Evolutionary conservation across 2,888 invertebrate genomes (phyloP).

Genomic region (Volucella bombylans): DNA sequence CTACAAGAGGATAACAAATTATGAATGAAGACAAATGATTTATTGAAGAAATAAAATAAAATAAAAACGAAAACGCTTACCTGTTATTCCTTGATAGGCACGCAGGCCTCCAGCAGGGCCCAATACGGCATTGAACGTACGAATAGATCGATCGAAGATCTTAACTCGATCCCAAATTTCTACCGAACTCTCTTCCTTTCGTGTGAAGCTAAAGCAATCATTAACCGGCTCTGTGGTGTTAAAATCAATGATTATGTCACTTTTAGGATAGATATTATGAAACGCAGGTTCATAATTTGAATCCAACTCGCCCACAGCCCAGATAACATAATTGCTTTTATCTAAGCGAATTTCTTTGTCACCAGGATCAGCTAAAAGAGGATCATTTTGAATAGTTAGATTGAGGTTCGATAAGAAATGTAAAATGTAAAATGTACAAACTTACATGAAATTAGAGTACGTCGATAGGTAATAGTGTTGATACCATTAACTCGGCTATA

Average conservation of each 20-base stretch:
- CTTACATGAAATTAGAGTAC: constrained; percentile 89
- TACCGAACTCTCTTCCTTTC: constrained; percentile 78
- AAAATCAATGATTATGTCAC: constrained; percentile 87
- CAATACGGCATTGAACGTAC: constrained; percentile 90
- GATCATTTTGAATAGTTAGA: not conserved
- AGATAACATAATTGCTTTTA: constrained; percentile 87
- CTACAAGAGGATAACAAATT: constrained; percentile 78
- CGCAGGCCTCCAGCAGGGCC: constrained; percentile 92
- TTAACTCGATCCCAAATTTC: constrained; percentile 86
- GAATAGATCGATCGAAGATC: constrained; percentile 87
- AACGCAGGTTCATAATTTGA: constrained; percentile 90
- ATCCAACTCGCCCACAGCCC: constrained; percentile 93
- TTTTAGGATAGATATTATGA: constrained; percentile 90
- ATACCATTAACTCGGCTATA: constrained; percentile 89
- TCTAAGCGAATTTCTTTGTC: constrained; percentile 89
- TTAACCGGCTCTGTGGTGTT: constrained; percentile 86
- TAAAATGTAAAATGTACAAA: not conserved
- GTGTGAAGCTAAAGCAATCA: constrained; percentile 90
- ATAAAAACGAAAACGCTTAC: constrained; percentile 79
- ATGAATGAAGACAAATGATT: too few species aligned
- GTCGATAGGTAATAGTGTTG: constrained; percentile 90
- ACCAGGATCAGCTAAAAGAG: constrained; percentile 87
- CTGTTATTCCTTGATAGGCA: constrained; percentile 89
- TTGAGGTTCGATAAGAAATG: too few species aligned
- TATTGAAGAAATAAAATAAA: not conserved